phyloP scores from a whole-genome alignment of 2,888 invertebrate genomes.

The Cephus rjabovi region DNA sequence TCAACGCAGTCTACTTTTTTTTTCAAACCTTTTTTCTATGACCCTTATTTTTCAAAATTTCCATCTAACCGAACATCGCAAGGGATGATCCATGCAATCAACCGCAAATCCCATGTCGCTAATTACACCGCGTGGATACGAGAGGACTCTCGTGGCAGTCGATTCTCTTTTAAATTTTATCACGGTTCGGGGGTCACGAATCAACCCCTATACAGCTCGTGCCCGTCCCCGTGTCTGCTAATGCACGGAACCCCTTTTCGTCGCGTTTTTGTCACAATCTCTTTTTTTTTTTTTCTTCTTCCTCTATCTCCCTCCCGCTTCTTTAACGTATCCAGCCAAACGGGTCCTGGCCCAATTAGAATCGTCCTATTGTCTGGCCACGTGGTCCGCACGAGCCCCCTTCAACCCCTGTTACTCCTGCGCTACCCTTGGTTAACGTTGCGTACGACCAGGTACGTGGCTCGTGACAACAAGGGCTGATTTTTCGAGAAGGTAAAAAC shows the following conservation, averaged over 20 bases:
- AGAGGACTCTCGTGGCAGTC: constrained; percentile 16
- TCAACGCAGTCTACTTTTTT: not conserved
- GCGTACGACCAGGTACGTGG: constrained; percentile 10
- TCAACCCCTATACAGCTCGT: constrained; percentile 21
- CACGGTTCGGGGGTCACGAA: constrained; percentile 36
- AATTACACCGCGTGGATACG: not conserved
- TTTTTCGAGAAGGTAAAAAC: not conserved
- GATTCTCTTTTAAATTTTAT: constrained; percentile 47
- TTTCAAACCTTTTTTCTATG: not conserved
- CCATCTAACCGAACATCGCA: not conserved
- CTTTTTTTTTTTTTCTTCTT: constrained; percentile 16
- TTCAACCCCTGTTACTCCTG: constrained; percentile 11
- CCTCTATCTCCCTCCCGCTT: constrained; percentile 16
- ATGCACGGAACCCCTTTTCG: constrained; percentile 39
- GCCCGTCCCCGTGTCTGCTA: constrained; percentile 30
- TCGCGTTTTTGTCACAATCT: constrained; percentile 44
- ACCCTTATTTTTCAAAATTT: not conserved
- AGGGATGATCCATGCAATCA: not conserved
- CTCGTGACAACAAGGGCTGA: not conserved
- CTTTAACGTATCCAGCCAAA: constrained; percentile 34
- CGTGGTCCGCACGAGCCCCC: constrained; percentile 64
- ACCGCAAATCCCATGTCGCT: not conserved
- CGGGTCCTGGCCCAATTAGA: constrained; percentile 63
- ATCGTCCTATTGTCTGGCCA: constrained; percentile 64
- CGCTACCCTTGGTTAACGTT: not conserved